phyloP scores from a whole-genome alignment of 2,888 invertebrate species.

The Microdon myrmicae region DNA sequence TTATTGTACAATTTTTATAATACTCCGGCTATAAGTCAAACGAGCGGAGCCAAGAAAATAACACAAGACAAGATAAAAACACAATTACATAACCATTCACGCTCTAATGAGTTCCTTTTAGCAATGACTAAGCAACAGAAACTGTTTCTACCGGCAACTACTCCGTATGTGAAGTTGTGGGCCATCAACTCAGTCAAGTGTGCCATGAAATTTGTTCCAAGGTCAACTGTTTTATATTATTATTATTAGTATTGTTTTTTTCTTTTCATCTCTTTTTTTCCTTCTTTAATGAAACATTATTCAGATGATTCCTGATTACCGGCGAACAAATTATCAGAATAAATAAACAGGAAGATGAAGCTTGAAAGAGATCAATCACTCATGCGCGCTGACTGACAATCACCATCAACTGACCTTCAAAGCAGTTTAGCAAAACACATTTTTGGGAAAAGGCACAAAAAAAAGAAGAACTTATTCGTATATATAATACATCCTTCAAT shows the following conservation, averaged over 20 bases:
- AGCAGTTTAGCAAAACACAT: too few species aligned
- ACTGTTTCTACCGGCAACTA: slow-evolving; percentile 15
- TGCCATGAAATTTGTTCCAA: slow-evolving; percentile 32
- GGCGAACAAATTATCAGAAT: not conserved
- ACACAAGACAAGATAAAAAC: slow-evolving; percentile 18
- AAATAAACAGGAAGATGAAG: slow-evolving; percentile 7
- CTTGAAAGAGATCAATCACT: too few species aligned
- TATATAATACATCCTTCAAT: slow-evolving; percentile 18
- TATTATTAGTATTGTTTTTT: slow-evolving; percentile 5
- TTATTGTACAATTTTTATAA: slow-evolving; percentile 2
- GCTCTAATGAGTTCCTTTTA: slow-evolving; percentile 51
- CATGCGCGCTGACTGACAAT: too few species aligned
- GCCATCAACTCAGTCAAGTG: slow-evolving; percentile 31
- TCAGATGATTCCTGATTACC: slow-evolving; percentile 12
- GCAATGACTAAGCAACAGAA: slow-evolving; percentile 35
- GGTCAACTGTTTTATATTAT: too few species aligned
- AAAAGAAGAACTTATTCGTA: slow-evolving; percentile 1
- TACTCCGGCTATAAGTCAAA: slow-evolving; percentile 8
- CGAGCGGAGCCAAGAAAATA: slow-evolving; percentile 9
- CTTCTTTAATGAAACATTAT: slow-evolving; percentile 4
- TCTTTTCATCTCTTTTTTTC: not conserved
- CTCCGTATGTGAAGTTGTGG: too few species aligned
- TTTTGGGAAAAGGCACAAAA: not conserved
- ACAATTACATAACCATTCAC: slow-evolving; percentile 36
- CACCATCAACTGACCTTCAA: too few species aligned